phyloP scores from a whole-genome alignment of 2,888 invertebrate genomes.

The Carterocephalus palaemon region DNA sequence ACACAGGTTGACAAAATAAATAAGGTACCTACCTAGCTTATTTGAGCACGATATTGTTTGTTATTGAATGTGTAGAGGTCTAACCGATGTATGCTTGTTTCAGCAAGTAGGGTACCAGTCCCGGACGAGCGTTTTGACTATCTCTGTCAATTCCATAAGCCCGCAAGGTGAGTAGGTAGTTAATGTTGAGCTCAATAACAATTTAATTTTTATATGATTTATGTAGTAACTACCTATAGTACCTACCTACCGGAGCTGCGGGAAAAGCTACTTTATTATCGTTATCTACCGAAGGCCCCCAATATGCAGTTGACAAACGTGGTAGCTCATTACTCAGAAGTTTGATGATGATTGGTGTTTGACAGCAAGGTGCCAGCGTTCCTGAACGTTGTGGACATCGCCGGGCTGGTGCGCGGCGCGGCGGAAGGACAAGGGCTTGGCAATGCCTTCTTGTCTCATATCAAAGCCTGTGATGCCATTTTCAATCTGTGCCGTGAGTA shows the following conservation, averaged over 20 bases:
- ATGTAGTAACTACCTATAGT: no score
- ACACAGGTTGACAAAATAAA: no score
- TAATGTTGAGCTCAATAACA: slow-evolving; percentile 2
- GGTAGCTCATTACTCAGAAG: no score
- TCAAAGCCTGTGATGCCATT: slow-evolving; percentile 98
- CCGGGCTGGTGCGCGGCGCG: slow-evolving; percentile 98
- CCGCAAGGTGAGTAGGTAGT: slow-evolving; percentile 89
- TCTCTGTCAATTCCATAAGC: slow-evolving; percentile 96
- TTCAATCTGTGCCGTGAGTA: slow-evolving; percentile 97
- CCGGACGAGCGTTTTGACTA: slow-evolving; percentile 96
- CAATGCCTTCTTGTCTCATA: slow-evolving; percentile 99
- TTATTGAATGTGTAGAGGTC: neutral
- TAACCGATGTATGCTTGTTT: slow-evolving; percentile 45
- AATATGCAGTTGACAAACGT: no score
- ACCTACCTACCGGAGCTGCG: no score
- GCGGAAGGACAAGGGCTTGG: slow-evolving; percentile 98
- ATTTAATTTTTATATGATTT: neutral
- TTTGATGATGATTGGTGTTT: no score
- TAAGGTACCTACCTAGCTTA: no score
- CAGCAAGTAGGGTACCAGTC: slow-evolving; percentile 96
- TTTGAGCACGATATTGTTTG: neutral
- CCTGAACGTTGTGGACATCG: slow-evolving; percentile 98
- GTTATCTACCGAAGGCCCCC: no score
- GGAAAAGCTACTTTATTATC: no score
- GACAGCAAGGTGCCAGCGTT: slow-evolving; percentile 98